These are phyloP conservation scores for Neogale vison DNA, from an alignment of 2,113 vertebrate genomes.

Conservation along the genomic window DNA sequence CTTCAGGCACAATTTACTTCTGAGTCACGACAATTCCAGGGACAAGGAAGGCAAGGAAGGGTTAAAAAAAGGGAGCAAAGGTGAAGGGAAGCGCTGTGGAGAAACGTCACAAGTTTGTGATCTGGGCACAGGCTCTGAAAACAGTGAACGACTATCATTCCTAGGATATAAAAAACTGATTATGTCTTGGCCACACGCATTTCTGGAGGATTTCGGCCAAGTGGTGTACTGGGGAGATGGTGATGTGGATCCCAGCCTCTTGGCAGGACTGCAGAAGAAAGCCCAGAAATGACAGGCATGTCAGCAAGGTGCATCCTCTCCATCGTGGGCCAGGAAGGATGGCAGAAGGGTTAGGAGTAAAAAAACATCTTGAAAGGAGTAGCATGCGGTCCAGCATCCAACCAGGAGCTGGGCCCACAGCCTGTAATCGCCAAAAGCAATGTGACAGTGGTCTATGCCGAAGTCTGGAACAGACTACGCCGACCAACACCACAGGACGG, in stretches of 20 bases:
- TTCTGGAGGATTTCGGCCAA: not conserved
- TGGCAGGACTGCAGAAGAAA: not conserved
- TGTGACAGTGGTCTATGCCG: accelerated
- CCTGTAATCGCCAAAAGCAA: not conserved
- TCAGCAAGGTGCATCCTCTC: not conserved
- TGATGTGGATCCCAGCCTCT: not conserved
- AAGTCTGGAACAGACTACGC: accelerated
- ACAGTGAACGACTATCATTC: not conserved
- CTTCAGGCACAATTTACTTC: not conserved
- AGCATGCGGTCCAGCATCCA: too few relatives aligned
- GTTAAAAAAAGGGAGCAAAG: too few relatives aligned
- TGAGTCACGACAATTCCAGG: not conserved
- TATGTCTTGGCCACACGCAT: not conserved
- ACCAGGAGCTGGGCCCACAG: not conserved
- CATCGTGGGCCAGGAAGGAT: not conserved
- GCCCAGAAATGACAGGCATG: not conserved
- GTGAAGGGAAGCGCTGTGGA: accelerated
- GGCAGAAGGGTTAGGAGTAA: not conserved
- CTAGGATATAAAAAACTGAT: accelerated
- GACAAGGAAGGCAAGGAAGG: not conserved
- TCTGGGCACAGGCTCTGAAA: not conserved
- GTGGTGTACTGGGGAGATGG: not conserved
- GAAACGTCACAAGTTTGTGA: not conserved
- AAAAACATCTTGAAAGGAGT: not conserved
- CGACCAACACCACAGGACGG: accelerated